phyloP scores from a whole-genome alignment of 2,797 vertebrate genomes.

The Alosa sapidissima region DNA sequence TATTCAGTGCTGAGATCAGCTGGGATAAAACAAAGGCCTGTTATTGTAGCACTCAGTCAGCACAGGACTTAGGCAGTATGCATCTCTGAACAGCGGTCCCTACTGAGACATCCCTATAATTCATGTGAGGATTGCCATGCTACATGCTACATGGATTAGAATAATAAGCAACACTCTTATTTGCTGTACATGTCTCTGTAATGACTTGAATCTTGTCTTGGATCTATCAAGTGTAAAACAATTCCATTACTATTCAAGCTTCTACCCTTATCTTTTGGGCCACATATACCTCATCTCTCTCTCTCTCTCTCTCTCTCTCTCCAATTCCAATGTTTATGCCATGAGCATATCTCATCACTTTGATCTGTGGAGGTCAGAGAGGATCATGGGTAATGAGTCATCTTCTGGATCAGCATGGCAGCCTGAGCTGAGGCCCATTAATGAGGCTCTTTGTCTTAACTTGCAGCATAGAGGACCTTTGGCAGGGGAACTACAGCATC shows the following conservation, averaged over 20 bases:
- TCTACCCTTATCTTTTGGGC: not conserved
- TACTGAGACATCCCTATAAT: not conserved
- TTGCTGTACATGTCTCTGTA: not conserved
- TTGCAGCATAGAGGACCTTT: constrained; percentile 55
- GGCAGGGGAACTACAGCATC: constrained; percentile 62
- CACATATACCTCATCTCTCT: too few relatives aligned
- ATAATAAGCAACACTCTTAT: not conserved
- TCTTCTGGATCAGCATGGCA: constrained; percentile 43
- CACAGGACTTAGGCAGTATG: too few relatives aligned
- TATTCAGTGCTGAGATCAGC: not conserved
- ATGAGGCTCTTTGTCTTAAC: constrained; percentile 70
- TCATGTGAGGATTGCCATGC: not conserved
- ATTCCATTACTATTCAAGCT: not conserved
- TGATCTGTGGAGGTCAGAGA: constrained; percentile 54
- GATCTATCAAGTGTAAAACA: not conserved
- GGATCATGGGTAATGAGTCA: constrained; percentile 69
- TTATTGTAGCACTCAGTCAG: too few relatives aligned
- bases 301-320: not conserved
- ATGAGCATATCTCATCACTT: constrained; percentile 46
- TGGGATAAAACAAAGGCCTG: too few relatives aligned
- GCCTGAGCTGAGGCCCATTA: constrained; percentile 52
- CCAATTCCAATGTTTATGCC: constrained; percentile 56
- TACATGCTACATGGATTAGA: not conserved
- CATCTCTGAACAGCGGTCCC: too few relatives aligned
- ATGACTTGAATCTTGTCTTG: not conserved